Evolutionary conservation across 2,113 vertebrate species (phyloP).

Genomic region (Struthio camelus): DNA sequence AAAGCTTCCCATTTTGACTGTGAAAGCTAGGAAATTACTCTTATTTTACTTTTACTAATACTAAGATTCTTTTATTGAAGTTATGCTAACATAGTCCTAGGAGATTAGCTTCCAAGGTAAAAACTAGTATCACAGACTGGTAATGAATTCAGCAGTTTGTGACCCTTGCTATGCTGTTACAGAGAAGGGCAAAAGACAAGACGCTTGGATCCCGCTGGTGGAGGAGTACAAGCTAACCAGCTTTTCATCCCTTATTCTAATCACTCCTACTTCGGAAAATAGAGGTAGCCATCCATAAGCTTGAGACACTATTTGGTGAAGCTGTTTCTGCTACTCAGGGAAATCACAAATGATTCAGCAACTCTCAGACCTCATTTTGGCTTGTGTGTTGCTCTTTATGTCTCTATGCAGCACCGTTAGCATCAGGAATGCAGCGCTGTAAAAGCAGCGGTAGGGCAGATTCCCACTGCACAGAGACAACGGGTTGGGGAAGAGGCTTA

Average conservation of each 20-base stretch:
- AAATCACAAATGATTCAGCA: background rate
- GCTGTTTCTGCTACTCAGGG: fast-evolving
- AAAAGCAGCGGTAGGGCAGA: background rate
- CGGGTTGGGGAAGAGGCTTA: background rate
- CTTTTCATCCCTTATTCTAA: background rate
- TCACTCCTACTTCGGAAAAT: background rate
- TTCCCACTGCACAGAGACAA: fast-evolving
- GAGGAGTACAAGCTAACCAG: background rate
- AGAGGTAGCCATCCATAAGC: background rate
- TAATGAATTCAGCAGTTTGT: background rate
- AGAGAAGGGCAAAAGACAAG: background rate
- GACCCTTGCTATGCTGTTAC: background rate
- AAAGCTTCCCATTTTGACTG: background rate
- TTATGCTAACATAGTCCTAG: background rate
- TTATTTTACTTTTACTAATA: background rate
- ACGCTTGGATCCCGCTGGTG: background rate
- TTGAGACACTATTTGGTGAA: background rate
- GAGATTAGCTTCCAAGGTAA: background rate
- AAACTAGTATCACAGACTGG: background rate
- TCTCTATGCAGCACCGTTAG: background rate
- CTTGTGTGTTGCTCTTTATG: background rate
- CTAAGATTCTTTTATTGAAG: background rate
- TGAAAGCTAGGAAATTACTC: background rate
- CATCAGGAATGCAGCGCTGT: background rate
- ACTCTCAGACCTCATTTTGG: background rate